Conservation (phyloP, 2,888 invertebrate genomes). For the Icerya purchasi region DNA sequence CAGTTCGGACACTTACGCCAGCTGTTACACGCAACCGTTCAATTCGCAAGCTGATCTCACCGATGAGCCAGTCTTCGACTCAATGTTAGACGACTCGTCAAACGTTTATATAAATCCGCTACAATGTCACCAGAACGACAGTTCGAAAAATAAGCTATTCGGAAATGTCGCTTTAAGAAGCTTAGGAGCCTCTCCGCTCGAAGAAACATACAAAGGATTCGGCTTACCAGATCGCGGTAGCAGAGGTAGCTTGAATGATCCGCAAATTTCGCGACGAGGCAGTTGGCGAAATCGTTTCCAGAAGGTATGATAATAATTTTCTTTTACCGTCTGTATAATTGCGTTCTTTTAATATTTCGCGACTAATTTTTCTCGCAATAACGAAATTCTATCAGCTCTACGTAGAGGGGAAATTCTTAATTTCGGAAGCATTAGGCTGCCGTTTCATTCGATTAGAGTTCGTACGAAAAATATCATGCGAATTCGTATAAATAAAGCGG, state of each 20-base stretch:
- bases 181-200: conserved; percentile 35
- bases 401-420: too few relatives aligned
- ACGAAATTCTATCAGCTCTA: too few relatives aligned
- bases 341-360: too few relatives aligned
- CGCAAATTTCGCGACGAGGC: conserved; percentile 39
- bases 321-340: too few relatives aligned
- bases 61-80: conserved; percentile 18
- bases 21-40: conserved; percentile 88
- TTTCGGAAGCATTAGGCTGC: too few relatives aligned
- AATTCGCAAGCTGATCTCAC: conserved; percentile 62
- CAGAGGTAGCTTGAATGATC: conserved; percentile 39
- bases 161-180: conserved; percentile 52
- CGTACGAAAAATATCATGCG: too few relatives aligned
- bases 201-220: conserved; percentile 28
- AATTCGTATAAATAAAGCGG: too few relatives aligned
- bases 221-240: conserved; percentile 27
- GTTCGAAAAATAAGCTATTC: conserved; percentile 59
- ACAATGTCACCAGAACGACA: conserved; percentile 28
- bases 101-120: conserved; percentile 75
- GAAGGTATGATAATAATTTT: too few relatives aligned
- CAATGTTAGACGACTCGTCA: conserved; percentile 42
- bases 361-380: too few relatives aligned
- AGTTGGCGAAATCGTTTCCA: conserved; percentile 71
- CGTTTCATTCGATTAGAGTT: too few relatives aligned
- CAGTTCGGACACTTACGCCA: conserved; percentile 86